Percentiles rank a stretch among this genome's conserved stretches.
Evolutionary conservation across 2,113 vertebrate species (phyloP).

Genomic region (Lophotis ruficrista): DNA sequence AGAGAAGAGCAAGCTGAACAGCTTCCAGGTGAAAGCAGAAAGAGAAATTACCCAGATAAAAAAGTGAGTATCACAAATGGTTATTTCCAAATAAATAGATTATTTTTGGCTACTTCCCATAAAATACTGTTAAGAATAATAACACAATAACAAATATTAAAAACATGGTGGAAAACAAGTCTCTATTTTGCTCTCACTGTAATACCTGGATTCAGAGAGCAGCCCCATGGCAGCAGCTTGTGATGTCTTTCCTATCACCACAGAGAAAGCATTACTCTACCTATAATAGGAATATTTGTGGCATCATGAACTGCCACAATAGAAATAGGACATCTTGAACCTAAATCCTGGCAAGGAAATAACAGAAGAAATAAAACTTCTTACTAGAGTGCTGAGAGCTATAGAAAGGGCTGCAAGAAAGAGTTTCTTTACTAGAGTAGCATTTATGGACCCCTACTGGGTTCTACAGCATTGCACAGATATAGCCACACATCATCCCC

Average conservation of each 20-base stretch:
- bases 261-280: background rate
- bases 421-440: background rate
- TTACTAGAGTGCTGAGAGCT: background rate
- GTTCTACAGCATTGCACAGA: background rate
- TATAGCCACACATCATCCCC: background rate
- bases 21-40: background rate
- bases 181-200: background rate
- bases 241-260: background rate
- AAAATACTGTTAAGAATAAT: background rate
- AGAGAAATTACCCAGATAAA: background rate
- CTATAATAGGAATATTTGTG: background rate
- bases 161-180: background rate
- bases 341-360: background rate
- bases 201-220: background rate
- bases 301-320: background rate
- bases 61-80: background rate
- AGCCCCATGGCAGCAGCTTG: background rate
- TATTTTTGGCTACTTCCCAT: background rate
- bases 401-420: background rate
- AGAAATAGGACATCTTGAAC: background rate
- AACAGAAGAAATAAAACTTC: background rate
- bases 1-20: background rate
- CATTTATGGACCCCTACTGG: background rate
- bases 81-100: background rate
- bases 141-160: background rate